Conservation (phyloP, 1,140 invertebrate genomes). For the Rhysida immarginata region DNA sequence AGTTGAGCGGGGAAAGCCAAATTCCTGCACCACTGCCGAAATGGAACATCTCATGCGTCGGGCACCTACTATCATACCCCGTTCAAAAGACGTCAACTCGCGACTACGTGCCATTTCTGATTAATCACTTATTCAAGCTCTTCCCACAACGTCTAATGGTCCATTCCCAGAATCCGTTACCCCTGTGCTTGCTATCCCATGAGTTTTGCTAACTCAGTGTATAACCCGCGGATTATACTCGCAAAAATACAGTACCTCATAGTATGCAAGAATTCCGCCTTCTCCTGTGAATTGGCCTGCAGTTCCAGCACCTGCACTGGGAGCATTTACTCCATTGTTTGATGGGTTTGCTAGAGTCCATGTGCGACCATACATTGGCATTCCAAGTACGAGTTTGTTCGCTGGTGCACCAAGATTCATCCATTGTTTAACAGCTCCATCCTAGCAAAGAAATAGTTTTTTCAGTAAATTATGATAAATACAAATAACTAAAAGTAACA, state of each 20-base stretch:
- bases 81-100: too few relatives aligned
- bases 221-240: too few relatives aligned
- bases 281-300: slow-evolving; percentile 79
- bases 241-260: slow-evolving; percentile 60
- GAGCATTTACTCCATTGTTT: slow-evolving; percentile 59
- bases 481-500: slow-evolving; percentile 6
- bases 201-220: too few relatives aligned
- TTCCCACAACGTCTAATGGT: too few relatives aligned
- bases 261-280: slow-evolving; percentile 83
- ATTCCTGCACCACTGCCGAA: too few relatives aligned
- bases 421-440: slow-evolving; percentile 76
- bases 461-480: slow-evolving; percentile 2
- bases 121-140: too few relatives aligned
- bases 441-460: slow-evolving; percentile 42
- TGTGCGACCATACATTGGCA: slow-evolving; percentile 85
- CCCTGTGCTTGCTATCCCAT: too few relatives aligned
- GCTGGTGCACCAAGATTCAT: slow-evolving; percentile 61
- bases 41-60: too few relatives aligned
- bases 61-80: too few relatives aligned
- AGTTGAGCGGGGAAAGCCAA: too few relatives aligned
- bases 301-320: slow-evolving; percentile 71
- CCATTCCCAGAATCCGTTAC: too few relatives aligned
- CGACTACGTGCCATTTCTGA: too few relatives aligned
- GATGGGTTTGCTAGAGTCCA: slow-evolving; percentile 71
- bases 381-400: slow-evolving; percentile 75